These are phyloP conservation scores for Squalus acanthias DNA, from an alignment of 2,797 vertebrate species.

Conservation along the genomic window DNA sequence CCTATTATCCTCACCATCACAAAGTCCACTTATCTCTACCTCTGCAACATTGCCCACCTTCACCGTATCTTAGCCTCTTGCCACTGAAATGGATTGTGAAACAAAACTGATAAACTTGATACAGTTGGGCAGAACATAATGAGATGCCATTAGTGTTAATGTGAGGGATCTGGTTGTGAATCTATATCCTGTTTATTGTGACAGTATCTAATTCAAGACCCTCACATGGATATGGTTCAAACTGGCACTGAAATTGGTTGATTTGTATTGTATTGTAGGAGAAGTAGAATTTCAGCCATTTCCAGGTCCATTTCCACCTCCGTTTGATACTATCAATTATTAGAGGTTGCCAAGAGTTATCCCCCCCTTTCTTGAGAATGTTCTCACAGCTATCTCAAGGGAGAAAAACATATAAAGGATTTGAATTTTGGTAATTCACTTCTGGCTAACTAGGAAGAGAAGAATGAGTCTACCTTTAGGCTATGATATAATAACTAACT, in stretches of 20 bases:
- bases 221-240: too few relatives aligned
- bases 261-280: neutral
- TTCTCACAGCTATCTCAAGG: neutral
- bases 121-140: neutral
- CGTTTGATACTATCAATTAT: neutral
- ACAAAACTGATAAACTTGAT: too few relatives aligned
- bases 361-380: neutral
- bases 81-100: neutral
- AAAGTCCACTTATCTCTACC: neutral
- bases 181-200: neutral
- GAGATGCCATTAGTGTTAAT: neutral
- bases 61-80: neutral
- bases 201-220: neutral
- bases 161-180: neutral
- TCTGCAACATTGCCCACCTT: neutral
- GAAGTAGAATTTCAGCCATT: neutral
- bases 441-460: neutral
- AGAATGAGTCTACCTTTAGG: neutral
- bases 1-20: neutral
- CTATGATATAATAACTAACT: neutral
- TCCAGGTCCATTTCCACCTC: neutral
- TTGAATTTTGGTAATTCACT: neutral
- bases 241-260: neutral
- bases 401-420: neutral
- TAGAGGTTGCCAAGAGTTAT: neutral